Evolutionary conservation across 30 jellyfish, hydroid and myxozoan genomes (phyloP).

Genomic region (Mastigias papua): DNA sequence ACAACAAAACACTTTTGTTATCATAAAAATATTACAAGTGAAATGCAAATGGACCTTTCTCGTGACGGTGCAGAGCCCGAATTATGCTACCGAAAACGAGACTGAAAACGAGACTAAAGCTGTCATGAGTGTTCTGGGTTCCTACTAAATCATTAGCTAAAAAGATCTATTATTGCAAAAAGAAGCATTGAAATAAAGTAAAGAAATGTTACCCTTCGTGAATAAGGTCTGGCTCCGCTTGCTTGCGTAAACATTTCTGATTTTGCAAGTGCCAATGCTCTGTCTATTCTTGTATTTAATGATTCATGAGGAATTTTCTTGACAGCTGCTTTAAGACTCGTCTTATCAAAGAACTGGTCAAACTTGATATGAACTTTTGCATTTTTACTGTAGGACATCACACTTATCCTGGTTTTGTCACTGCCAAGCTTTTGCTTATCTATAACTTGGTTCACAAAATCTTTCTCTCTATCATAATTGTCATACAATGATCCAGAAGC

Average conservation of each 20-base stretch:
- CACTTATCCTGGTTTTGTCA: slow-evolving; percentile 64
- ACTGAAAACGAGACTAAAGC: no score
- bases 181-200: background rate
- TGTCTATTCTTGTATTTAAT: slow-evolving; percentile 82
- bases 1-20: no score
- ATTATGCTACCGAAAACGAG: no score
- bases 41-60: no score
- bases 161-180: no score
- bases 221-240: slow-evolving; percentile 87
- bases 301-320: slow-evolving; percentile 77
- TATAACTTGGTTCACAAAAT: slow-evolving; percentile 75
- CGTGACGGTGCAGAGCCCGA: no score
- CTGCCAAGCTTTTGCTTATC: slow-evolving; percentile 55
- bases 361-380: slow-evolving; percentile 75
- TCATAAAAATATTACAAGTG: no score
- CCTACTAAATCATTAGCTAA: no score
- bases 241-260: slow-evolving; percentile 50
- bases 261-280: slow-evolving; percentile 77
- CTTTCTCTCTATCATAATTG: slow-evolving; percentile 69
- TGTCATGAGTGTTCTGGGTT: no score
- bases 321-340: slow-evolving; percentile 54
- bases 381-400: slow-evolving; percentile 79
- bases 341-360: slow-evolving; percentile 38
- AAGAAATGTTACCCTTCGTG: slow-evolving; percentile 73
- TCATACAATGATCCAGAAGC: slow-evolving; percentile 85